A percentile compares a stretch with the other conserved stretches of the same genome.
phyloP scores from a whole-genome alignment of 2,888 invertebrate species.

The Erebia aethiops region DNA sequence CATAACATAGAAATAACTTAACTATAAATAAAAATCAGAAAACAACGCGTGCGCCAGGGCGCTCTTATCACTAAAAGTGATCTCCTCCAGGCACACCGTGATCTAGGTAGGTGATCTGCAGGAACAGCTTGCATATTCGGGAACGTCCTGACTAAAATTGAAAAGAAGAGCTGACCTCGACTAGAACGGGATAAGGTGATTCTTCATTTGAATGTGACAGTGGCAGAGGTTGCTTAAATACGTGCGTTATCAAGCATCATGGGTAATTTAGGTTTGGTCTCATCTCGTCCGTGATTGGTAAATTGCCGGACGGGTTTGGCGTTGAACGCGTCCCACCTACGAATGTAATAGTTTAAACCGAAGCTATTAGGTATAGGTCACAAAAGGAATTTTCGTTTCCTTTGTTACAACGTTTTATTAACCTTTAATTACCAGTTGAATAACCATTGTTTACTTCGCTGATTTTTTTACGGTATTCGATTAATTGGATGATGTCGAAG shows the following conservation, averaged over 20 bases:
- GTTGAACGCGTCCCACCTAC: constrained; percentile 62
- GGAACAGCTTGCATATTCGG: neutral
- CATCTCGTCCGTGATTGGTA: constrained; percentile 40
- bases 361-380: constrained; percentile 38
- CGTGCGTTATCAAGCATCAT: constrained; percentile 49
- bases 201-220: constrained; percentile 39
- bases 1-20: too few species aligned
- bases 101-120: neutral
- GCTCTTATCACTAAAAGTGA: too few species aligned
- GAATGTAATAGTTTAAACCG: constrained; percentile 42
- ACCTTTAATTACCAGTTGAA: neutral
- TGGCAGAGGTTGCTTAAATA: constrained; percentile 34
- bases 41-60: too few species aligned
- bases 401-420: constrained; percentile 20
- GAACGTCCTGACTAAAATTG: neutral
- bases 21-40: too few species aligned
- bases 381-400: constrained; percentile 25
- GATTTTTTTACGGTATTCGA: neutral
- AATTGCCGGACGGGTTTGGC: constrained; percentile 66
- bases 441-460: neutral
- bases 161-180: constrained; percentile 8
- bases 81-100: too few species aligned
- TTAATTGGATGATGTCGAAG: neutral
- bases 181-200: constrained; percentile 25
- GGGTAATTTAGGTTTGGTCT: constrained; percentile 42